A percentile compares a stretch with the other conserved stretches of the same genome.
Evolutionary conservation across 2,888 invertebrate species (phyloP).

Genomic region (Sabatieria punctata): DNA sequence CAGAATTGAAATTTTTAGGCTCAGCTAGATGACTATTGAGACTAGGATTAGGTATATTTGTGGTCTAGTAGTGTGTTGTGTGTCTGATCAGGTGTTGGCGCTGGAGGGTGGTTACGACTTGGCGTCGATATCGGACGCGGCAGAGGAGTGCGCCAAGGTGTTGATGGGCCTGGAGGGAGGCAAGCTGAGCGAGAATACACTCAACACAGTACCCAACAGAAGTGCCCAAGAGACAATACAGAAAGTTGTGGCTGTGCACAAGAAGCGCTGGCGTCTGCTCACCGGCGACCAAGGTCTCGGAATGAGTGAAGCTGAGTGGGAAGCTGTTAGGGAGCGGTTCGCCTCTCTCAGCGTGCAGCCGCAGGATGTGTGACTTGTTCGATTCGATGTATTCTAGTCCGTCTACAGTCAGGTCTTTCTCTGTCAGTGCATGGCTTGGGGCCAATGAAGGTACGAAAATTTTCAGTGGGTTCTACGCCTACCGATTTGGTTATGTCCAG

Average conservation of each 20-base stretch:
- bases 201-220: conserved; percentile 3
- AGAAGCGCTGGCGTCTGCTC: conserved; percentile 1
- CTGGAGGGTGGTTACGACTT: conserved; percentile 60
- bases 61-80: not conserved
- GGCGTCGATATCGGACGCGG: conserved; percentile 85
- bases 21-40: too few species aligned
- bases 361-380: too few species aligned
- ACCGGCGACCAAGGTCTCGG: not conserved
- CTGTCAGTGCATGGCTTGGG: too few species aligned
- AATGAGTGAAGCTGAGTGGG: not conserved
- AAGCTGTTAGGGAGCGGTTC: not conserved
- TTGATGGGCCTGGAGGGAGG: conserved; percentile 54
- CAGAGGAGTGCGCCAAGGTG: conserved; percentile 85
- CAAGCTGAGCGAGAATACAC: not conserved
- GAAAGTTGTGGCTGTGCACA: conserved; percentile 10
- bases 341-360: conserved; percentile 1
- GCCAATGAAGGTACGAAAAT: too few species aligned
- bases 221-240: conserved; percentile 6
- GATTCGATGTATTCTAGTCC: too few species aligned
- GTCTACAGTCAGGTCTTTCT: too few species aligned
- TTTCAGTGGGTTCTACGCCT: too few species aligned
- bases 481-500: too few species aligned
- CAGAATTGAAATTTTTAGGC: too few species aligned
- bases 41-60: too few species aligned
- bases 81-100: conserved; percentile 18